These are phyloP conservation scores for Heliangelus exortis DNA, from an alignment of 2,797 vertebrate species.

Conservation along the genomic window DNA sequence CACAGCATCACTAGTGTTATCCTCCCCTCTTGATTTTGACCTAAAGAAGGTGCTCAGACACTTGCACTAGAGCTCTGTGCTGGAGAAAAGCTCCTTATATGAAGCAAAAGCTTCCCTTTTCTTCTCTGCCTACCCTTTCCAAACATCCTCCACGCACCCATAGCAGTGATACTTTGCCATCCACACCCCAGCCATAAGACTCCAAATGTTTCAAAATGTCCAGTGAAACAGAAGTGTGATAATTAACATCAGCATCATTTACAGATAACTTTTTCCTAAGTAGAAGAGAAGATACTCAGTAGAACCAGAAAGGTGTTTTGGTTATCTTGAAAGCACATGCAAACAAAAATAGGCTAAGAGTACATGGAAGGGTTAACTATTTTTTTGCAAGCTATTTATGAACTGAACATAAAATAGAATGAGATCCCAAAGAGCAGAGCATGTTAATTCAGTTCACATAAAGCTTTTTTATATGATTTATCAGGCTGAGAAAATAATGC, in stretches of 20 bases:
- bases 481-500: neutral
- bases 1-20: neutral
- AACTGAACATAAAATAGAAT: neutral
- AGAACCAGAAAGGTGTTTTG: neutral
- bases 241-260: neutral
- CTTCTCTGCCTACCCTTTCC: neutral
- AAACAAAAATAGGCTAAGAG: neutral
- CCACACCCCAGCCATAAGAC: accelerated
- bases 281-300: neutral
- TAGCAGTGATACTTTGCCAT: neutral
- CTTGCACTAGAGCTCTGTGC: neutral
- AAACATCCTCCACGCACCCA: neutral
- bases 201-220: neutral
- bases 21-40: neutral
- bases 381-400: neutral
- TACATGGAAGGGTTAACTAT: neutral
- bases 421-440: neutral
- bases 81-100: neutral
- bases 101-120: neutral
- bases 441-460: neutral
- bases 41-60: neutral
- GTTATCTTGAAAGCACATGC: neutral
- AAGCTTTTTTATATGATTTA: neutral
- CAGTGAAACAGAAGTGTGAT: neutral
- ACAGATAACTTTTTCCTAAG: neutral